Base-by-base conservation (phyloP, 2,797 vertebrate species). In the Sebastes trivittatus region DNA sequence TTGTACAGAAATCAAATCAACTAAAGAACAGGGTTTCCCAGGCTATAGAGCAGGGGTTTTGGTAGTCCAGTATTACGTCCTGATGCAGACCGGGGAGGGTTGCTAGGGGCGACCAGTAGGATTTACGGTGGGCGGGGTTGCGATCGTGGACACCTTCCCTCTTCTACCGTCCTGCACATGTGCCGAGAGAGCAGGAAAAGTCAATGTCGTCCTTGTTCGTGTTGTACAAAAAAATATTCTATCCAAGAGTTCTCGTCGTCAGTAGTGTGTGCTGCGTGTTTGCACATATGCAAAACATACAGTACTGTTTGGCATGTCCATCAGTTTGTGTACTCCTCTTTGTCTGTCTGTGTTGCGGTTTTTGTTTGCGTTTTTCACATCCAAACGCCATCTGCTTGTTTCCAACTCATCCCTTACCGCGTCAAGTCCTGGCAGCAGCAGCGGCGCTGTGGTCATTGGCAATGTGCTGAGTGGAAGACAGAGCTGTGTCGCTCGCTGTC, bases 211-310 rank as follows among this genome's bases (percentile, higher is more conserved):
- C 84, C 54, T 73, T 32, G 66, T 81, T 80, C 82, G 4, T 34
- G 87, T 89, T 58, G 90, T 92, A 91, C 82, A 91, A 90, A 94
- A 87, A 93, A 91, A 89, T 88, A 92, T 89, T 89, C 86, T 93
- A 87, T 86, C 75, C 81, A 71, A 85, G 77, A 92, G 92, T 93
- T 88, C 78, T 87, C 7, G 84, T 90, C 66, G 82, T 95, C 93
- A 93, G 94, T 93, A 92, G 94, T 93, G 93, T 77, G 84, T n/a
- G 82, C 83, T 68, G 87, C 8, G 66, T 86, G 89, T 87, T 84
- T 87, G 80, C 80, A 68, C 82, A 22, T 85, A 42, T 66, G 83
- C 72, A 75, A 75, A 88, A 84, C 85, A 80, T 25, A 84, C 88
- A 84, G 84, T 42, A 68, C 77, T 81, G 91, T 90, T 89, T 86